Evolutionary conservation across 2,797 vertebrate genomes (phyloP).

Genomic region (Melanotaenia parkinsoni): DNA sequence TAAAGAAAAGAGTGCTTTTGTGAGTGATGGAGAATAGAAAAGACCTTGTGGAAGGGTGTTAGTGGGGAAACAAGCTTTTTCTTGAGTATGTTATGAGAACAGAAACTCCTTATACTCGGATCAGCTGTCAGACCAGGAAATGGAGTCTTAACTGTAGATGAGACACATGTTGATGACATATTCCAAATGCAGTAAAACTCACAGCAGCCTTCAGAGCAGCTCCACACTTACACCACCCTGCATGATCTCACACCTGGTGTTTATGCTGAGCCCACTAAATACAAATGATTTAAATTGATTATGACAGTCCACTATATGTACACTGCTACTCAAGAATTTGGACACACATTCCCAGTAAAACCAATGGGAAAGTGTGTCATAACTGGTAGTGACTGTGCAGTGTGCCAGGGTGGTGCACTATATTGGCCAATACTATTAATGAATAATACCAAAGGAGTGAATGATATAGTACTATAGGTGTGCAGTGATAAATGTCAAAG

Average conservation of each 20-base stretch:
- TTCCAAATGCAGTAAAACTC: conserved; percentile 62
- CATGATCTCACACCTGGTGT: conserved; percentile 50
- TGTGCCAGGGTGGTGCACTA: neutral
- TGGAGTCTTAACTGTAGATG: conserved; percentile 60
- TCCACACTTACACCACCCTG: conserved; percentile 28
- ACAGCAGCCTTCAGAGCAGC: conserved; percentile 36
- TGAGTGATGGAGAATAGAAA: conserved; percentile 36
- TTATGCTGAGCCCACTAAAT: conserved; percentile 32
- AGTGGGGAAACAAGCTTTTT: conserved; percentile 39
- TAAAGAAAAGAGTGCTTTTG: neutral
- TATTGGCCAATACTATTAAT: conserved; percentile 2
- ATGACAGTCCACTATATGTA: neutral
- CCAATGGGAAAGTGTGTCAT: no score
- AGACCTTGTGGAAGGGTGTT: conserved; percentile 17
- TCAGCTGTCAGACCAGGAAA: conserved; percentile 71
- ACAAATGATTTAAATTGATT: conserved; percentile 1
- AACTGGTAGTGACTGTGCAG: neutral
- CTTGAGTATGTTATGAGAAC: conserved; percentile 58
- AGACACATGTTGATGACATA: conserved; percentile 75
- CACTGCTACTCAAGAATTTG: no score
- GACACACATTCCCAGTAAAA: no score
- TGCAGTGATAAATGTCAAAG: neutral
- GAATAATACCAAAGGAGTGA: neutral
- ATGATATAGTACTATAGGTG: neutral
- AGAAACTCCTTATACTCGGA: conserved; percentile 52